Conservation (phyloP, 1,140 invertebrate genomes). For the Lethrus apterus region DNA sequence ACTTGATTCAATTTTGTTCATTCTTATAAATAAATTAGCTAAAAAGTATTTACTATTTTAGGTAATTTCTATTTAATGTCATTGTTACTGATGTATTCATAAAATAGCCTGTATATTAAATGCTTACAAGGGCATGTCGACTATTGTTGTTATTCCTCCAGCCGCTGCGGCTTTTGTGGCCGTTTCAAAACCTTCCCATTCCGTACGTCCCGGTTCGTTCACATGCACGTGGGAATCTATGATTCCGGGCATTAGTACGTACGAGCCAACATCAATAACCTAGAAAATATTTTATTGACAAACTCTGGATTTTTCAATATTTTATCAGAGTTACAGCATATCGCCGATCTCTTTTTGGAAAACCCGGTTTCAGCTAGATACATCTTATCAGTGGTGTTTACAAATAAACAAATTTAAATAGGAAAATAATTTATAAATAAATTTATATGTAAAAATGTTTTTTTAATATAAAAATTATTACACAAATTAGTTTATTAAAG, state of each 20-base stretch:
- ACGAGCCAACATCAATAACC: constrained; percentile 8
- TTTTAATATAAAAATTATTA: too few species aligned
- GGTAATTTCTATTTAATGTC: too few species aligned
- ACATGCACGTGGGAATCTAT: constrained; percentile 87
- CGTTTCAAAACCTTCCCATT: constrained; percentile 64
- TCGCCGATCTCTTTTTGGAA: neutral
- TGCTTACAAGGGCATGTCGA: constrained; percentile 65
- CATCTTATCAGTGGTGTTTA: too few species aligned
- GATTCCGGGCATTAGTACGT: constrained; percentile 63
- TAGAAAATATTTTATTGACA: constrained; percentile 5
- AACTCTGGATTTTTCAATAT: too few species aligned
- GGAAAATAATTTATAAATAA: neutral
- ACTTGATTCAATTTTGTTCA: too few species aligned
- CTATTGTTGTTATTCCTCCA: constrained; percentile 64
- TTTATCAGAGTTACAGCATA: too few species aligned
- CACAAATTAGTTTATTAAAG: too few species aligned
- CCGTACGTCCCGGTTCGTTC: constrained; percentile 72
- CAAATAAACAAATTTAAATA: too few species aligned
- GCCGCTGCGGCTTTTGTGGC: constrained; percentile 64
- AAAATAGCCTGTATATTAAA: neutral
- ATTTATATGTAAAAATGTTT: neutral
- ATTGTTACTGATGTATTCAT: too few species aligned
- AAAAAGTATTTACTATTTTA: too few species aligned
- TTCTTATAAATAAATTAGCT: too few species aligned
- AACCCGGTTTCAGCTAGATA: too few species aligned